A percentile compares a stretch with the other conserved stretches of the same genome.
phyloP scores from a whole-genome alignment of 1,140 invertebrate genomes.

The Protaetia brevitarsis region DNA sequence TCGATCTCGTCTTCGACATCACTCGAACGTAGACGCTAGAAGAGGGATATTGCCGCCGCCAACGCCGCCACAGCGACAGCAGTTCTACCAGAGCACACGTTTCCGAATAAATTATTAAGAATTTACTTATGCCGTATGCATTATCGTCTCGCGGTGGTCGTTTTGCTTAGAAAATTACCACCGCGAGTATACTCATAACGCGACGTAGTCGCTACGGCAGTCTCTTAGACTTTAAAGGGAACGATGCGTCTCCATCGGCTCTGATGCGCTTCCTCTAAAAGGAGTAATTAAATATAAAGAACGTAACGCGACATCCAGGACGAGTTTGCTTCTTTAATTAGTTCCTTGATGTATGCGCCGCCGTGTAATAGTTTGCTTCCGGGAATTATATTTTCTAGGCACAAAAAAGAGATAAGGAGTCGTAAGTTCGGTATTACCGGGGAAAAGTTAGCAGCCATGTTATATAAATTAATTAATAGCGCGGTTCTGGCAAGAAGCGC shows the following conservation, averaged over 20 bases:
- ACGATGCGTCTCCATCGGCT: neutral
- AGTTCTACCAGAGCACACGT: conserved; percentile 2
- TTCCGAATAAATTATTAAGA: conserved; percentile 13
- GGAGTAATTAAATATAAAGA: conserved; percentile 13
- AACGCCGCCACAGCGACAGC: neutral
- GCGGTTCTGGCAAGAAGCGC: too few species aligned
- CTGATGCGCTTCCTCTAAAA: neutral
- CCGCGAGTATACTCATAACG: conserved; percentile 4
- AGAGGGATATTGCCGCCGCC: neutral
- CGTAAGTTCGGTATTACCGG: too few species aligned
- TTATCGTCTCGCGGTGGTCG: conserved; percentile 11
- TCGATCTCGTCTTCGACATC: neutral
- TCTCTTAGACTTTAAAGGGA: too few species aligned
- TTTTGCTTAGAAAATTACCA: conserved; percentile 6
- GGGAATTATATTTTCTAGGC: neutral
- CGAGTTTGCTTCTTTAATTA: conserved; percentile 9
- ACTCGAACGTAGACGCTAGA: neutral
- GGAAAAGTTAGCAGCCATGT: too few species aligned
- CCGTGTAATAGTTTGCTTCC: neutral
- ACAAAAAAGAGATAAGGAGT: neutral
- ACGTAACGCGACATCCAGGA: neutral
- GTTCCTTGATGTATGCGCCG: neutral
- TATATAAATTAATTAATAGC: too few species aligned
- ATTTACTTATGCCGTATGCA: conserved; percentile 16
- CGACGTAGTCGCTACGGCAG: neutral